A percentile compares a stretch with the other conserved stretches of the same genome.
These are phyloP conservation scores for Psittacus erithacus DNA, from an alignment of 2,113 vertebrate genomes.

Conservation along the genomic window DNA sequence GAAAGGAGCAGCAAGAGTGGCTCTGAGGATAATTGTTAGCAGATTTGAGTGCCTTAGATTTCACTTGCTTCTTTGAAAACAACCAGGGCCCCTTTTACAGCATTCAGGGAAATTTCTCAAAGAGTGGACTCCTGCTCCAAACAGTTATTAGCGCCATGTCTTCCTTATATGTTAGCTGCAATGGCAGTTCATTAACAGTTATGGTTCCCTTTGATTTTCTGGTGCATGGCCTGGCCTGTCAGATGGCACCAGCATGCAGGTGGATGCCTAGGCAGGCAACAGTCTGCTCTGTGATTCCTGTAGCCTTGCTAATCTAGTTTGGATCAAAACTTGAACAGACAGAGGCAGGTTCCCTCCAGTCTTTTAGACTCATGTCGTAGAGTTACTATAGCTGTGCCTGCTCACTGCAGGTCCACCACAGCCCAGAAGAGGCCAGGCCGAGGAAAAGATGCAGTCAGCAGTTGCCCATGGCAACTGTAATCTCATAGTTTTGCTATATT, in stretches of 20 bases:
- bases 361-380: not conserved
- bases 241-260: not conserved
- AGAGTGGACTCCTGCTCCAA: not conserved
- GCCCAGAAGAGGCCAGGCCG: not conserved
- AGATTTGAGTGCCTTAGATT: not conserved
- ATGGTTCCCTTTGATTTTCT: not conserved
- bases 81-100: constrained; percentile 4
- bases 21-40: constrained; percentile 17
- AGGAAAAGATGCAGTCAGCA: not conserved
- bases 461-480: constrained; percentile 51
- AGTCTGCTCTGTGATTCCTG: not conserved
- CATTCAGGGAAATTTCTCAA: not conserved
- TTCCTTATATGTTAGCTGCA: not conserved
- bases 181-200: not conserved
- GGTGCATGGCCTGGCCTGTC: not conserved
- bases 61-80: constrained; percentile 1
- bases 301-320: not conserved
- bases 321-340: not conserved
- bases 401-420: not conserved
- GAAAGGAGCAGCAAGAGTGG: not conserved
- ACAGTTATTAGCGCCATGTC: not conserved
- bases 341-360: not conserved
- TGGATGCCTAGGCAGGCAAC: not conserved
- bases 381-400: not conserved
- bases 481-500: not conserved